These are phyloP conservation scores for Entomobrya proxima DNA, from an alignment of 2,888 invertebrate genomes.

Conservation along the genomic window DNA sequence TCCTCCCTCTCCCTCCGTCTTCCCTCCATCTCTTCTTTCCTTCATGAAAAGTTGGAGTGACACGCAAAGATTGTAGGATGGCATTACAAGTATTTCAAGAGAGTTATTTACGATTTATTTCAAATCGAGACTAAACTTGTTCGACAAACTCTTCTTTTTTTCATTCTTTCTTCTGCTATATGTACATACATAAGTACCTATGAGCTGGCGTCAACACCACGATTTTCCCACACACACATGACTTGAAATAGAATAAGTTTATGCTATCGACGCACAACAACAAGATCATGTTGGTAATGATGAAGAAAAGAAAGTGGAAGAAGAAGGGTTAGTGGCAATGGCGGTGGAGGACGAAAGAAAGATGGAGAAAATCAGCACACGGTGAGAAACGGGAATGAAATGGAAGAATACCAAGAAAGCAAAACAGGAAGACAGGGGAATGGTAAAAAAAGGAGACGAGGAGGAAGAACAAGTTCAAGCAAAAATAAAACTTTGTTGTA, in stretches of 20 bases:
- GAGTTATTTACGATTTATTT: slow-evolving; percentile 69
- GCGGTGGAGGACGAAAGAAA: not conserved
- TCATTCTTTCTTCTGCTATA: not conserved
- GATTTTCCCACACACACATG: not conserved
- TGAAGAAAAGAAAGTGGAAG: not conserved
- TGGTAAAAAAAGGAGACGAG: not conserved
- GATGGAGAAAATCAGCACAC: slow-evolving; percentile 13
- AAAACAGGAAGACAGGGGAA: slow-evolving; percentile 35
- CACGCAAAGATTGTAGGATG: slow-evolving; percentile 65
- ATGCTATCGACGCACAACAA: not conserved
- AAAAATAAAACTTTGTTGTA: slow-evolving; percentile 41
- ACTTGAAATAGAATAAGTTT: not conserved
- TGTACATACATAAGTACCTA: not conserved
- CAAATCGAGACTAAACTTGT: slow-evolving; percentile 64
- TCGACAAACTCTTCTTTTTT: slow-evolving; percentile 53
- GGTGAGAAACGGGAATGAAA: slow-evolving; percentile 15
- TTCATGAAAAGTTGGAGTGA: slow-evolving; percentile 63
- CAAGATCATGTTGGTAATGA: not conserved
- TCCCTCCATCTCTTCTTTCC: slow-evolving; percentile 51
- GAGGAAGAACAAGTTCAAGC: too few relatives aligned
- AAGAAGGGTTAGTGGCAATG: not conserved
- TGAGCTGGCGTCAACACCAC: not conserved
- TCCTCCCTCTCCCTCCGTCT: slow-evolving; percentile 30
- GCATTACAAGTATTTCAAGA: slow-evolving; percentile 65
- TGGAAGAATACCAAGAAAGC: slow-evolving; percentile 28